Base-by-base conservation (phyloP, 2,888 invertebrate genomes). In the Melolontha melolontha region DNA sequence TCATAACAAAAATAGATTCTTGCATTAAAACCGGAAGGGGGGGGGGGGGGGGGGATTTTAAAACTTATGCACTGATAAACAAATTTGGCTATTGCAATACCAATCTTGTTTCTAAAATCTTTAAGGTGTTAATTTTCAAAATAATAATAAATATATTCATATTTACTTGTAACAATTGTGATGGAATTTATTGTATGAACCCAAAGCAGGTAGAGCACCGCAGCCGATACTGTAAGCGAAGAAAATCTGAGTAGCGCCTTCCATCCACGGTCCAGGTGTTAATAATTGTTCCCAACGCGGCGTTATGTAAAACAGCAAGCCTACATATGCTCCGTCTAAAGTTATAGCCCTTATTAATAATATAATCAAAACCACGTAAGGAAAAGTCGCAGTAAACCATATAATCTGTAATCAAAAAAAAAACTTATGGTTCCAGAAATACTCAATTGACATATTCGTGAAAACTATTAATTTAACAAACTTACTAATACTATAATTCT, bases 191-290 rank as follows among this genome's bases (percentile, higher is more conserved):
- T 92, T 92, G 82, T 92, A 92, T 55, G 91, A 91, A 51, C 92
- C 91, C 47, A 91, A 85, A 4, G 92, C 91, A 1, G 92, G 87
- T 51, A 93, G 82, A 1, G 92, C 92, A 11, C 92, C 92, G 70
- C 91, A 92, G 14, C 92, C 92, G 55, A 92, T 91, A 67, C 92
- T 92, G 75, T 92, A 88, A 0, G 92, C 92, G 81, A 92, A 92
- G 84, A 92, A 92, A 72, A 92, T 91, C 80, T 92, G 92, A 2
- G 91, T 90, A 0, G 91, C 91, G 0, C 92, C 92, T 76, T 92
- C 92, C 75, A 91, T 90, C 92, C 92, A 92, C 10, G 87, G 87
- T 39, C 84, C 86, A 0, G 87, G 84, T 8, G 80, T 83, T 44
- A 85, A 77, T 12, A 88, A 80, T 74, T 84, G 84, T 67, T 85